Evolutionary conservation across 2,797 vertebrate genomes (phyloP).

Genomic region (Acanthurus tractus): DNA sequence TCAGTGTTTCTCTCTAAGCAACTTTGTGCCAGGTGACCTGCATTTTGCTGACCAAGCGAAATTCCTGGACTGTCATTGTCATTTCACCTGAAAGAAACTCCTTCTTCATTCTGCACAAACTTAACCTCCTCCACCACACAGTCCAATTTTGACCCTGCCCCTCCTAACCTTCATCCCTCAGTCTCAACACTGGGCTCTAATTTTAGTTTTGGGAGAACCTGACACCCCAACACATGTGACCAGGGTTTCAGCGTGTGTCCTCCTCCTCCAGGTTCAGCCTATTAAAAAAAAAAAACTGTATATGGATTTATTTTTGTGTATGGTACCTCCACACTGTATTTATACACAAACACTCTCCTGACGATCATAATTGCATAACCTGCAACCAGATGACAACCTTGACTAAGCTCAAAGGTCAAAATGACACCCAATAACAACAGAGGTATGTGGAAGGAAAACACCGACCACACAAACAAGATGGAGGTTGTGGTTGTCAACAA

Average conservation of each 20-base stretch:
- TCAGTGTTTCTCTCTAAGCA: constrained; percentile 14
- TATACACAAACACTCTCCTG: constrained; percentile 33
- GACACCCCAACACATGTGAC: constrained; percentile 79
- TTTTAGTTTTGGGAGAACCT: constrained; percentile 78
- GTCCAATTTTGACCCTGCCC: constrained; percentile 38
- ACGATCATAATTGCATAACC: neutral
- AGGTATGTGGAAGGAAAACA: constrained; percentile 22
- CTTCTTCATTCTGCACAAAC: neutral
- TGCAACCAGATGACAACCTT: constrained; percentile 27
- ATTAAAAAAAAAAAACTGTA: constrained; percentile 29
- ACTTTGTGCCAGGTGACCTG: constrained; percentile 27
- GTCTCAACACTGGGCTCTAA: constrained; percentile 62
- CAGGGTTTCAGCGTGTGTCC: constrained; percentile 51
- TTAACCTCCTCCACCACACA: constrained; percentile 14
- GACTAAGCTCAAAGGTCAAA: constrained; percentile 65
- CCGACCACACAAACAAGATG: constrained; percentile 14
- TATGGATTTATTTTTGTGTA: constrained; percentile 18
- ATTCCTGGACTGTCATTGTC: constrained; percentile 40
- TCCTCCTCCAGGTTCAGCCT: constrained; percentile 40
- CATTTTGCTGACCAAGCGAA: constrained; percentile 45
- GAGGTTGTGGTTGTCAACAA: neutral
- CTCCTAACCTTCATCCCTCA: constrained; percentile 28
- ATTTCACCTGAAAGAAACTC: constrained; percentile 21
- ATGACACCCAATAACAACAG: constrained; percentile 28
- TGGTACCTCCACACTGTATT: constrained; percentile 12